Evolutionary conservation across 2,113 vertebrate genomes (phyloP).

Genomic region (Tichodroma muraria): DNA sequence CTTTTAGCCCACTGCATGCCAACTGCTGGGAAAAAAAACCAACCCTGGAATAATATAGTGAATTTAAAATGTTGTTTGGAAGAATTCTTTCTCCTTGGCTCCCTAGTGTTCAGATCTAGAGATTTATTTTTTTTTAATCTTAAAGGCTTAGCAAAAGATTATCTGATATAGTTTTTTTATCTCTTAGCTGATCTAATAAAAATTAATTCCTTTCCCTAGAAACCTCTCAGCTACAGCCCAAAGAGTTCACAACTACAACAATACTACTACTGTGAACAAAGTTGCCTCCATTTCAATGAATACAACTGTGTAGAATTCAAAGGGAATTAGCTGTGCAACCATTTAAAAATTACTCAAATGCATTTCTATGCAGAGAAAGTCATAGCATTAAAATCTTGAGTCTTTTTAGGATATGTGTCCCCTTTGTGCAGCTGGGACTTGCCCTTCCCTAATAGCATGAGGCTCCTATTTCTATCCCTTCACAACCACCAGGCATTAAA

Average conservation of each 20-base stretch:
- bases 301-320: background rate
- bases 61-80: background rate
- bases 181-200: background rate
- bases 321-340: conserved; percentile 11
- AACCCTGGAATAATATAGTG: background rate
- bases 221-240: background rate
- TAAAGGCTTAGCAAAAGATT: background rate
- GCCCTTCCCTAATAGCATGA: conserved; percentile 20
- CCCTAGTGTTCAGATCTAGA: background rate
- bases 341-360: conserved; percentile 38
- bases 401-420: conserved; percentile 8
- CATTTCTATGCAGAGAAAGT: conserved; percentile 14
- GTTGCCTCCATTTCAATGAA: conserved; percentile 16
- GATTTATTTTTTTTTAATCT: background rate
- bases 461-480: background rate
- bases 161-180: background rate
- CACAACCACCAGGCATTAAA: background rate
- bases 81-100: background rate
- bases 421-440: conserved; percentile 20
- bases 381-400: background rate
- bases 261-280: conserved; percentile 16
- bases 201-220: background rate
- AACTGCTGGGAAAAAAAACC: background rate
- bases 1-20: background rate
- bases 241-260: conserved; percentile 25